These are phyloP conservation scores for Xiphorhynchus elegans DNA, from an alignment of 2,113 vertebrate species.

Conservation along the genomic window DNA sequence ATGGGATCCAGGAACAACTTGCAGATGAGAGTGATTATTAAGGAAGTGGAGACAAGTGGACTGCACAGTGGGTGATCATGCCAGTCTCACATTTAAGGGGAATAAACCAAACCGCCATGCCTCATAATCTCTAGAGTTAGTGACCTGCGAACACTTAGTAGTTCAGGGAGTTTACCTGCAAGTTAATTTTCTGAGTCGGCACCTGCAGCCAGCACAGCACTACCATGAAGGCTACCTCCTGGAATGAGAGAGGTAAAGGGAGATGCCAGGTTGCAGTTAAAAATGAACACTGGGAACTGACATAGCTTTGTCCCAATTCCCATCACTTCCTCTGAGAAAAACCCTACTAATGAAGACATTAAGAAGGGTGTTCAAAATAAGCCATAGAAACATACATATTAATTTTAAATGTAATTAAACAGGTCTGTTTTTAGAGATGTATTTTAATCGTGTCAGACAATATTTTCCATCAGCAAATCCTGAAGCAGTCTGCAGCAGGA, in stretches of 20 bases:
- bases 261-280: background rate
- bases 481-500: background rate
- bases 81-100: background rate
- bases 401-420: background rate
- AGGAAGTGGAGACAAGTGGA: background rate
- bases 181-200: background rate
- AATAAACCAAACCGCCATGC: background rate
- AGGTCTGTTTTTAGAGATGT: background rate
- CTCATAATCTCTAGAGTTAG: background rate
- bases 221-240: background rate
- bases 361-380: background rate
- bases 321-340: background rate
- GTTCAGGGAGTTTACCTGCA: background rate
- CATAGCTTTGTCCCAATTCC: background rate
- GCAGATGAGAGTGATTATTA: background rate
- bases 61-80: background rate
- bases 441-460: background rate
- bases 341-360: background rate
- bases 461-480: background rate
- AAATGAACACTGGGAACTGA: background rate
- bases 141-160: background rate
- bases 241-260: background rate
- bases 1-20: background rate
- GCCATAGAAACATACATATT: background rate
- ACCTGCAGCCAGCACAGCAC: background rate